Conservation (phyloP, 2,797 vertebrate genomes). For the Myripristis murdjan region DNA sequence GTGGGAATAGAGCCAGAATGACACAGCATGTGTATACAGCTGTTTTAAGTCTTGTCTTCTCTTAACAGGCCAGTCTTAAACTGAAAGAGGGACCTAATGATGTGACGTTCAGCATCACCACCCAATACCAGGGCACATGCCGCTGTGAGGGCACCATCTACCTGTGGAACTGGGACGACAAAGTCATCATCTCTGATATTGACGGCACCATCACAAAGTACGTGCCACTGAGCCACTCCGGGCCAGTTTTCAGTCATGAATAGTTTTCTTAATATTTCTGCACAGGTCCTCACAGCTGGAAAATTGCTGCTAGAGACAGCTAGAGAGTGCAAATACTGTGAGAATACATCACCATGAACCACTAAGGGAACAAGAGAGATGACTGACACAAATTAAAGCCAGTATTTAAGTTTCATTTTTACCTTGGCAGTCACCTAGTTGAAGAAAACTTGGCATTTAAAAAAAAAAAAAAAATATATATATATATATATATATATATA, state of each 20-base stretch:
- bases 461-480: no score
- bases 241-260: not conserved
- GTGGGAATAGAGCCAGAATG: not conserved
- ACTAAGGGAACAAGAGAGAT: no score
- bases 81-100: slow-evolving; percentile 95
- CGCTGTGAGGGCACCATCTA: slow-evolving; percentile 97
- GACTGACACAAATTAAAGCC: no score
- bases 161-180: slow-evolving; percentile 98
- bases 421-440: not conserved
- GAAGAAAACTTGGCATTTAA: not conserved
- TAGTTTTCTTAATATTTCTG: no score
- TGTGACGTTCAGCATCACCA: slow-evolving; percentile 96
- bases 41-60: slow-evolving; percentile 26
- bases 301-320: no score
- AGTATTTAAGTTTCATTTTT: not conserved
- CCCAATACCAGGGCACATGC: slow-evolving; percentile 98
- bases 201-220: slow-evolving; percentile 99
- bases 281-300: no score
- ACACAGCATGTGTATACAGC: not conserved
- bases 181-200: slow-evolving; percentile 96
- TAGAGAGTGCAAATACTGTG: no score
- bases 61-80: slow-evolving; percentile 91
- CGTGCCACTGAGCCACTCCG: slow-evolving; percentile 35
- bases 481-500: no score
- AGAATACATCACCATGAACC: no score